Percentiles rank a stretch among this genome's conserved stretches.
These are phyloP conservation scores for Drosophila emarginata DNA, from an alignment of 2,888 invertebrate species.

Conservation along the genomic window DNA sequence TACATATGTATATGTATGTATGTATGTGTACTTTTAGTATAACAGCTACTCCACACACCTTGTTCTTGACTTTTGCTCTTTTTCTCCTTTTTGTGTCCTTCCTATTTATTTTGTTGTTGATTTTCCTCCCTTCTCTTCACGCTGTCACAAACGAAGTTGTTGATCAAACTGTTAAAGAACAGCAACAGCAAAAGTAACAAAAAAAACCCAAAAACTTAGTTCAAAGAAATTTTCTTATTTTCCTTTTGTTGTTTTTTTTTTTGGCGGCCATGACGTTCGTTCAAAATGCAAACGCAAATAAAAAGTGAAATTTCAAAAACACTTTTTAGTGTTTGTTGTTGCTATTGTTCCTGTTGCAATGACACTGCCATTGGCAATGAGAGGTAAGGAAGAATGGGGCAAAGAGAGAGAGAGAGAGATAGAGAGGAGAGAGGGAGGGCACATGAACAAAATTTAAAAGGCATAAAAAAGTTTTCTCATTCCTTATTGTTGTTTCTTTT, in stretches of 20 bases:
- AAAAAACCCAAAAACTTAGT: constrained; percentile 13
- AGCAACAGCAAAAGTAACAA: constrained; percentile 13
- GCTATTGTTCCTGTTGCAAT: constrained; percentile 20
- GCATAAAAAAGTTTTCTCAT: constrained; percentile 12
- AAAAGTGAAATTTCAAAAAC: constrained; percentile 43
- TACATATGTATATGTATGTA: background rate
- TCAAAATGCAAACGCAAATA: constrained; percentile 36
- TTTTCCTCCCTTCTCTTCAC: background rate
- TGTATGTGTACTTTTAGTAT: background rate
- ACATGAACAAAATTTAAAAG: background rate
- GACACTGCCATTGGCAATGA: constrained; percentile 49
- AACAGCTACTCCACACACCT: constrained; percentile 1
- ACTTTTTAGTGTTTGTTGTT: constrained; percentile 24
- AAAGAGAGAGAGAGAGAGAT: background rate
- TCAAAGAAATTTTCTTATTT: constrained; percentile 20
- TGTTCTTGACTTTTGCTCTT: constrained; percentile 6
- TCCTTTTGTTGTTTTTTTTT: background rate
- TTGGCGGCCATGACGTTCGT: constrained; percentile 35
- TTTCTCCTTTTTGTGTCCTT: background rate
- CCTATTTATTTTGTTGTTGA: background rate
- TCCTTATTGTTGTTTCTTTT: constrained; percentile 2
- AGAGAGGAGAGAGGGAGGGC: background rate
- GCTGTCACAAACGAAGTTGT: background rate
- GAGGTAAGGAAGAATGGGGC: constrained; percentile 4
- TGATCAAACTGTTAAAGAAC: constrained; percentile 3